Conservation (phyloP, 2,113 vertebrate species). For the Gnathonemus longibarbis region DNA sequence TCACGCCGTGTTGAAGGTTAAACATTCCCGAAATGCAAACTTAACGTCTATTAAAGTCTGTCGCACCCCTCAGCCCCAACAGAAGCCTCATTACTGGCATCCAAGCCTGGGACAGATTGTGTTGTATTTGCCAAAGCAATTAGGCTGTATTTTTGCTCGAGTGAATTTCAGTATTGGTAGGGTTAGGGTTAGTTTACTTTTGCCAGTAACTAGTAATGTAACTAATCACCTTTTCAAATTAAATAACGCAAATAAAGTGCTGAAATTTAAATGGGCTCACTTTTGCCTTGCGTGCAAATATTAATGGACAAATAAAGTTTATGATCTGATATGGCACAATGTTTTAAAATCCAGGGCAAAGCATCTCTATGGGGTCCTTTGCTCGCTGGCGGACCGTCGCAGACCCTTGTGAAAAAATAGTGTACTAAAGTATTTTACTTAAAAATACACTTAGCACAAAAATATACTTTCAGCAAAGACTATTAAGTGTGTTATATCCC, state of each 20-base stretch:
- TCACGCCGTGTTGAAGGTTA: not conserved
- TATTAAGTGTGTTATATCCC: no score
- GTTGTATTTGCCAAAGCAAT: not conserved
- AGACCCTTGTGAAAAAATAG: not conserved
- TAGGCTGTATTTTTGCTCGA: not conserved
- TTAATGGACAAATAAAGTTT: not conserved
- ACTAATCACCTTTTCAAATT: not conserved
- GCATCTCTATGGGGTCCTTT: not conserved
- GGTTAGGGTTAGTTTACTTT: not conserved
- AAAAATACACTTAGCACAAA: no score
- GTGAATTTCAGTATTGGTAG: not conserved
- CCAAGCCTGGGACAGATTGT: not conserved
- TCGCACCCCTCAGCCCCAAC: not conserved
- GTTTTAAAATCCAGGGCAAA: not conserved
- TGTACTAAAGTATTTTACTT: no score
- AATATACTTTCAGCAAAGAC: no score
- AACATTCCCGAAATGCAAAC: conserved; percentile 2
- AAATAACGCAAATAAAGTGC: not conserved
- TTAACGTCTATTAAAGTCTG: not conserved
- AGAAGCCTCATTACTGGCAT: not conserved
- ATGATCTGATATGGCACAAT: not conserved
- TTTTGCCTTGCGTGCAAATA: not conserved
- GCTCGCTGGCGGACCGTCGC: not conserved
- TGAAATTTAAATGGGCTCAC: not conserved
- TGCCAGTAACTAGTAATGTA: not conserved